A percentile compares a stretch with the other conserved stretches of the same genome.
Evolutionary conservation across 2,113 vertebrate genomes (phyloP).

Genomic region (Periophthalmus modestus): DNA sequence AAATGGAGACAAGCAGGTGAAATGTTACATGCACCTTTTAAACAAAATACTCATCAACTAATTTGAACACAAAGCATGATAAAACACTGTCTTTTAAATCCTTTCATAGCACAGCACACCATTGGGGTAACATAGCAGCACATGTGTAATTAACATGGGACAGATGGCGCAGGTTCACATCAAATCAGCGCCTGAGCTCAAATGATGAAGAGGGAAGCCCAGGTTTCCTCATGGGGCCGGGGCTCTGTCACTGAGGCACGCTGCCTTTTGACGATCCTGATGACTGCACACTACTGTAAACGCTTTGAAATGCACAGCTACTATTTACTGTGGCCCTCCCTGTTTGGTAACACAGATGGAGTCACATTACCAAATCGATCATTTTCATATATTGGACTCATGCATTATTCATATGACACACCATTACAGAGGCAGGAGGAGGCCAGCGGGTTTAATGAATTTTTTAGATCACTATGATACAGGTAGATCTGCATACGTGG

Average conservation of each 20-base stretch:
- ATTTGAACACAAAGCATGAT: not conserved
- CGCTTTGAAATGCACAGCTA: constrained; percentile 52
- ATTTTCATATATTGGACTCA: constrained; percentile 55
- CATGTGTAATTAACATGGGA: constrained; percentile 62
- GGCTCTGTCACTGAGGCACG: constrained; percentile 40
- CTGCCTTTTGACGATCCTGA: constrained; percentile 51
- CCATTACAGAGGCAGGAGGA: constrained; percentile 51
- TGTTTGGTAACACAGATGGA: constrained; percentile 49
- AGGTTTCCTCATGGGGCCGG: constrained; percentile 26
- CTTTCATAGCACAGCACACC: constrained; percentile 32
- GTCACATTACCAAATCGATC: constrained; percentile 41
- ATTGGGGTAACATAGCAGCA: constrained; percentile 36
- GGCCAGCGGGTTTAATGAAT: constrained; percentile 56
- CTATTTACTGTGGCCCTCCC: constrained; percentile 38
- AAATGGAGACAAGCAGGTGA: not conserved
- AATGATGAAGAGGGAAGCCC: constrained; percentile 52
- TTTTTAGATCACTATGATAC: constrained; percentile 62
- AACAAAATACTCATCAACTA: not conserved
- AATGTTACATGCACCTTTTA: not conserved
- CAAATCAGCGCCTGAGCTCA: constrained; percentile 51
- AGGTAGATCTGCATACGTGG: constrained; percentile 54
- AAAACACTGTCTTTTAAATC: constrained; percentile 28
- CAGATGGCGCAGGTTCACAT: constrained; percentile 70
- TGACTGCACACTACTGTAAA: constrained; percentile 37
- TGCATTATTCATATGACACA: constrained; percentile 64